Percentiles rank a stretch among this genome's conserved stretches.
These are phyloP conservation scores for Trachymyrmex cornetzi DNA, from an alignment of 1,140 invertebrate species.

Conservation along the genomic window DNA sequence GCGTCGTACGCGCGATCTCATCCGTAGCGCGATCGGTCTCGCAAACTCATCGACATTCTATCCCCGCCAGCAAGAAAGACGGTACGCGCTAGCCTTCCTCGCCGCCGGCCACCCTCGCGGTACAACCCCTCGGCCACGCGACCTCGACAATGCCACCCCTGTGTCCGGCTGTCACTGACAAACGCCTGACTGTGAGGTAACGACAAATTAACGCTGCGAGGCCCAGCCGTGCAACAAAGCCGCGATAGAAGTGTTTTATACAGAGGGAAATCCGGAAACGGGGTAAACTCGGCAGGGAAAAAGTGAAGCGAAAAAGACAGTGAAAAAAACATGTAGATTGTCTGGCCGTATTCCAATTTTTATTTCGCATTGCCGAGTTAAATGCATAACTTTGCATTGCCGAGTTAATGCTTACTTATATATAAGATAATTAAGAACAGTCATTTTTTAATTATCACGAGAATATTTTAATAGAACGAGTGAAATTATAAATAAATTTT, in stretches of 20 bases:
- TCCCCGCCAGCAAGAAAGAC: slow-evolving; percentile 59
- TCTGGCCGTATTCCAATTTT: not conserved
- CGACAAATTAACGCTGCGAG: slow-evolving; percentile 76
- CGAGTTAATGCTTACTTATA: not conserved
- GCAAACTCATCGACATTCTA: slow-evolving; percentile 56
- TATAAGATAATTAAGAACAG: not conserved
- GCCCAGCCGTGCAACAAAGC: slow-evolving; percentile 34
- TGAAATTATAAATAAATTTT: not conserved
- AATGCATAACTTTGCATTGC: not conserved
- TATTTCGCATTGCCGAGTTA: not conserved
- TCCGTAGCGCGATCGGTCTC: slow-evolving; percentile 66
- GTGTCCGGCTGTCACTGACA: slow-evolving; percentile 77
- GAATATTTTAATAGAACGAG: not conserved
- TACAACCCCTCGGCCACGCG: slow-evolving; percentile 70
- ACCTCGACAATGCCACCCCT: slow-evolving; percentile 76
- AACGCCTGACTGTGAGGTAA: slow-evolving; percentile 69
- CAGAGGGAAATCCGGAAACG: slow-evolving; percentile 48
- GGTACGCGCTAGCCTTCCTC: slow-evolving; percentile 41
- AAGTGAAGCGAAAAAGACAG: not conserved
- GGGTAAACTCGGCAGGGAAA: not conserved
- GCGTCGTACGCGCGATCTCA: slow-evolving; percentile 65
- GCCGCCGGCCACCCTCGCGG: slow-evolving; percentile 5
- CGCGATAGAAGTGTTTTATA: slow-evolving; percentile 59
- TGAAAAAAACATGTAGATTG: not conserved
- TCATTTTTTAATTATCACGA: not conserved